Base-by-base conservation (phyloP, 2,888 invertebrate genomes). In the Eubasilissa splendida region DNA sequence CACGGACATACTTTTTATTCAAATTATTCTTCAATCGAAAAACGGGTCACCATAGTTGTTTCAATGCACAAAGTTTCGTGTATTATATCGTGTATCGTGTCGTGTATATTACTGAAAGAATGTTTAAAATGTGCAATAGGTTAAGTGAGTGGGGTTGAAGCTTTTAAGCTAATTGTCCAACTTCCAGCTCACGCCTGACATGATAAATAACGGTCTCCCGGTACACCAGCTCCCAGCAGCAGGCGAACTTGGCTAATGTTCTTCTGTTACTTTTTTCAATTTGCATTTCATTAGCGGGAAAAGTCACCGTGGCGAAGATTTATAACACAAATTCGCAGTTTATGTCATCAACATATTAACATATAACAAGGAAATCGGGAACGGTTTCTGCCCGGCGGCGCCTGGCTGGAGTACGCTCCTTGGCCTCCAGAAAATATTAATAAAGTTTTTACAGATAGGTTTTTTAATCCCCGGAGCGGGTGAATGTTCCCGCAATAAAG, bases 141-240 rank as follows among this genome's bases (percentile, higher is more conserved):
- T 73, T 42, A 33, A 70, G 53, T n/a, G n/a, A 73, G 65, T 42
- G 56, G 50, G 14, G 66, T 33, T 70, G 60, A 66, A 80, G 80
- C 80, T 80, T 78, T 82, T 79, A 76, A 70, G 82, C 82, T 82
- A 82, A 82, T 82, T 80, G 82, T 80, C 76, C 76, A 82, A 82
- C 71, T 82, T 82, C 76, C 65, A 71, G 73, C 68, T 68, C 77
- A 50, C 65, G 60, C 65, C 53, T 58, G 80, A 80, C 73, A 76
- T 71, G 73, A 80, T 80, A 81, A 81, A 81, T 81, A 79, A 70
- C 76, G 14, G n/a, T 65, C 11, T 42, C 42, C 42, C 42, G 42
- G 42, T 42, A 42, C 14, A 66, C 63, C 77, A 33, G 50, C 42
- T 14, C 58, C 58, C 14, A 50, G 33, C 66, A 33, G 52, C n/a